Conservation (phyloP, 2,113 vertebrate species). For the Labrus mixtus region DNA sequence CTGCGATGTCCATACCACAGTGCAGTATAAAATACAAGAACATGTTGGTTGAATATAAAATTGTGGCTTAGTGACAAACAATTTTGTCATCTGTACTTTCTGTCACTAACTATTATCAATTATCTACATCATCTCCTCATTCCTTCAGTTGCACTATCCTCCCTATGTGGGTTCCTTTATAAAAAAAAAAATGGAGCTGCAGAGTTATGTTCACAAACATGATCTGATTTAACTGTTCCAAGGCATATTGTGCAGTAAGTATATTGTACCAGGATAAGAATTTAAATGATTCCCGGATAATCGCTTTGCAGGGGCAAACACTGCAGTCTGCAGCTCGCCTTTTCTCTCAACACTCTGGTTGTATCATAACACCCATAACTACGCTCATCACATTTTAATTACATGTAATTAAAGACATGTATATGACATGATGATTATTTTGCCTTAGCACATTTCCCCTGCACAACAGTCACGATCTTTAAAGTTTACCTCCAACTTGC, state of each 20-base stretch:
- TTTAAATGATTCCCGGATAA: conserved; percentile 67
- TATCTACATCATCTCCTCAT: conserved; percentile 20
- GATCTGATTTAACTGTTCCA: conserved; percentile 1
- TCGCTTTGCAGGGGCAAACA: conserved; percentile 51
- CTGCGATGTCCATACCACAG: background rate
- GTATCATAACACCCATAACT: conserved; percentile 23
- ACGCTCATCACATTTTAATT: conserved; percentile 19
- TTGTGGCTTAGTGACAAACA: conserved; percentile 18
- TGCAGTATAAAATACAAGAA: conserved; percentile 12
- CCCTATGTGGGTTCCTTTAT: background rate
- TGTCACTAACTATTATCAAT: conserved; percentile 29
- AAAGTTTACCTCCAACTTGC: conserved; percentile 10
- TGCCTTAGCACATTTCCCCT: background rate
- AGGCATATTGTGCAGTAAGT: conserved; percentile 65
- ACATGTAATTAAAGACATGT: background rate
- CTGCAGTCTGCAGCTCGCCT: conserved; percentile 5
- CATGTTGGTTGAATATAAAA: conserved; percentile 19
- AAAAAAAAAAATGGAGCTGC: background rate
- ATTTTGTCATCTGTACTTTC: conserved; percentile 26
- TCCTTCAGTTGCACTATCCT: conserved; percentile 14
- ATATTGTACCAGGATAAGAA: conserved; percentile 57
- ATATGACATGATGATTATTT: background rate
- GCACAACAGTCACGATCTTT: background rate
- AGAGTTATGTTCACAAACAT: background rate
- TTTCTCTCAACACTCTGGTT: conserved; percentile 32